Evolutionary conservation across 1,140 invertebrate species (phyloP), one percentile per base, ranked within the genome.

Genomic region (Choristoneura fumiferana): DNA sequence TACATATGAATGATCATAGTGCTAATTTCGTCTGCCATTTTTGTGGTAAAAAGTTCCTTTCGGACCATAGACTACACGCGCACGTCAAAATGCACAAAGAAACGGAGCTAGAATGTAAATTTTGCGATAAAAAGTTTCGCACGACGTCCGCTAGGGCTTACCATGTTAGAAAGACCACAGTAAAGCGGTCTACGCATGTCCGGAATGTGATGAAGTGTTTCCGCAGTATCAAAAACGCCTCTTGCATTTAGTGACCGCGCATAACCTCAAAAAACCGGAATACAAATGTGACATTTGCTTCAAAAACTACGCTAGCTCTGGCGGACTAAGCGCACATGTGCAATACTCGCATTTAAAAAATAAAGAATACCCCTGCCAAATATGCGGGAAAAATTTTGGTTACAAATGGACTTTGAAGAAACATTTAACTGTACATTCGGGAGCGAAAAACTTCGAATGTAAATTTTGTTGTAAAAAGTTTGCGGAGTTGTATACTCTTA

Each of bases 371-470:
- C 10, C 53, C 4, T 61, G 59, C 13, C 35, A 60, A 10, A 34
- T 38, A 10, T 65, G 63, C 29, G 57, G 56, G 10, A 58, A 60
- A 29, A 13, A 18, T 10, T 64, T 64, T 18, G 18, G 13, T 3
- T 54, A 39, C 35, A 85, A 84, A 62, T 73, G 78, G 13, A 77
- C 73, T 37, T 67, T 86, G 8, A 52, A 63, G 10, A 64, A 64
- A 15, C 82, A 88, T 61, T 73, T 86, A 61, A 58, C 69, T 13
- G 59, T 70, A 8, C 90, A 91, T 62, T 93, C 93, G 1, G 93
- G 94, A 1, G 92, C 93, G 60, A 92, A 93, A 52, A 94, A 94
- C 12, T 93, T 94, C 71, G 91, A 93, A 64, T 88, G 87, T 67
- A 88, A 90, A 0, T 84, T 91, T 36, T 95, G 94, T 73, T 89